These are phyloP conservation scores for Saimiri boliviensis DNA, from an alignment of 2,113 vertebrate species.

Conservation along the genomic window DNA sequence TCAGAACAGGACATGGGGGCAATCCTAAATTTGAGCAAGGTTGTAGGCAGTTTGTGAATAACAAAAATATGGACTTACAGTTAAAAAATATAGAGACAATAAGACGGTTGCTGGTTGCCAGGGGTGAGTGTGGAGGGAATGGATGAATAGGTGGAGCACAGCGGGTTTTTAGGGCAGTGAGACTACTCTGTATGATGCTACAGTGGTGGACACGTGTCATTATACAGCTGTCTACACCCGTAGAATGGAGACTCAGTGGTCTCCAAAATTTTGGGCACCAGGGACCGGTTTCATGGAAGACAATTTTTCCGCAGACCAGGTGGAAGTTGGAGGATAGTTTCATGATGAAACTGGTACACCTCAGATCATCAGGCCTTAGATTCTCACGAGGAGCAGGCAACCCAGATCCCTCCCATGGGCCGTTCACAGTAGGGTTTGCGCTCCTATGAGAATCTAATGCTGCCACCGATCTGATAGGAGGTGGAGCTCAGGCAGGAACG, in stretches of 20 bases:
- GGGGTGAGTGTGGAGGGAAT: background rate
- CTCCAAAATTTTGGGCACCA: too few relatives aligned
- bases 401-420: too few relatives aligned
- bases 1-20: background rate
- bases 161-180: background rate
- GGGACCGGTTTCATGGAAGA: too few relatives aligned
- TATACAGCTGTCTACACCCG: background rate
- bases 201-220: background rate
- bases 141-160: background rate
- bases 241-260: background rate
- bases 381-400: too few relatives aligned
- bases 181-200: background rate
- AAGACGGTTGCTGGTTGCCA: background rate
- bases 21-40: background rate
- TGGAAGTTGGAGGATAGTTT: too few relatives aligned
- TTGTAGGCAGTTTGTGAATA: background rate
- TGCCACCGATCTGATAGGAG: too few relatives aligned
- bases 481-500: too few relatives aligned
- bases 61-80: background rate
- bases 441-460: too few relatives aligned
- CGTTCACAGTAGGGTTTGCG: too few relatives aligned
- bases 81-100: background rate
- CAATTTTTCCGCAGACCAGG: too few relatives aligned
- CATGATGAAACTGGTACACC: too few relatives aligned
- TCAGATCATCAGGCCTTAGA: too few relatives aligned